A percentile compares a stretch with the other conserved stretches of the same genome.
These are phyloP conservation scores for Trochalopteron elliotii DNA, from an alignment of 2,113 vertebrate genomes.

Conservation along the genomic window DNA sequence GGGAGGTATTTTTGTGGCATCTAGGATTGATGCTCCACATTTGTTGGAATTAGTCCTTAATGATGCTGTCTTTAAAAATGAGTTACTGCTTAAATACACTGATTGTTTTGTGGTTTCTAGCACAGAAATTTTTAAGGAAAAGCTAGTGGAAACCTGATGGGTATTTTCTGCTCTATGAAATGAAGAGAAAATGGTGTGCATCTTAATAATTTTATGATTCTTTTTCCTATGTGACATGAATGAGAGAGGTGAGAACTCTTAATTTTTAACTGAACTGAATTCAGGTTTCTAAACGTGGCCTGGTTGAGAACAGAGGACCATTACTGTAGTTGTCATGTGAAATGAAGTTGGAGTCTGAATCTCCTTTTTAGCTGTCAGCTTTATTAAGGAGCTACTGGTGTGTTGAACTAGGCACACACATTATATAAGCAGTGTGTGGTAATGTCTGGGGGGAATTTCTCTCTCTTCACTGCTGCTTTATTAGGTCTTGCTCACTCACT, in stretches of 20 bases:
- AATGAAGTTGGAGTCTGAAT: slow-evolving; percentile 77
- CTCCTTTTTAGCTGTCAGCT: slow-evolving; percentile 79
- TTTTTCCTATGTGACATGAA: neutral
- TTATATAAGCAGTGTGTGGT: slow-evolving; percentile 71
- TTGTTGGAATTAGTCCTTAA: slow-evolving; percentile 65
- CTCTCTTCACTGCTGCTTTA: slow-evolving; percentile 54
- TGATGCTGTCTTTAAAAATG: slow-evolving; percentile 50
- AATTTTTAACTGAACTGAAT: slow-evolving; percentile 41
- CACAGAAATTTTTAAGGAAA: slow-evolving; percentile 11
- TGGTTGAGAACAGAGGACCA: slow-evolving; percentile 68
- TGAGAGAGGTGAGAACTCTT: slow-evolving; percentile 14
- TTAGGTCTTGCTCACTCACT: slow-evolving; percentile 52
- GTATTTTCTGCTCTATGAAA: slow-evolving; percentile 5
- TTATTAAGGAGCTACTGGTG: slow-evolving; percentile 74
- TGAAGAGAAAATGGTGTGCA: neutral
- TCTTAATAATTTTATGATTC: slow-evolving; percentile 11
- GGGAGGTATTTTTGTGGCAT: slow-evolving; percentile 56
- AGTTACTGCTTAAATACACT: slow-evolving; percentile 47
- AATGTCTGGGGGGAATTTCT: slow-evolving; percentile 72
- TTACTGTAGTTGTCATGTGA: slow-evolving; percentile 81
- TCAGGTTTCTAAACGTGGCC: slow-evolving; percentile 35
- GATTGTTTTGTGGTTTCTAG: slow-evolving; percentile 54
- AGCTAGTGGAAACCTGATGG: neutral
- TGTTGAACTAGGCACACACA: slow-evolving; percentile 75
- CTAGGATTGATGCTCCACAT: slow-evolving; percentile 1